phyloP scores from a whole-genome alignment of 2,113 vertebrate genomes.

The Varanus salvator region DNA sequence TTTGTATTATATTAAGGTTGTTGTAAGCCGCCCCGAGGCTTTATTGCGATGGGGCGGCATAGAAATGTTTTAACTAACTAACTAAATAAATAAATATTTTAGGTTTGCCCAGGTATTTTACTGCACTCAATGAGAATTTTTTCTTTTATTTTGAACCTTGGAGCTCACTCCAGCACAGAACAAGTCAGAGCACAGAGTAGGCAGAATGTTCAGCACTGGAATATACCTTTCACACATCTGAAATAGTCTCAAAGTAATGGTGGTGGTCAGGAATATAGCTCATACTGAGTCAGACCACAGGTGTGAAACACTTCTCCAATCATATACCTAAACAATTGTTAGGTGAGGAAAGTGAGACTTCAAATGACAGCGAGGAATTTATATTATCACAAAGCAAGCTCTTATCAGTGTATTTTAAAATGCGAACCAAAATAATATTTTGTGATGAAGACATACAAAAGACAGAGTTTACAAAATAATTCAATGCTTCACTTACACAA shows the following conservation, averaged over 20 bases:
- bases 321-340: background rate
- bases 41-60: too few species aligned
- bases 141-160: background rate
- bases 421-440: background rate
- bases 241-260: background rate
- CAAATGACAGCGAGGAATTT: background rate
- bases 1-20: too few species aligned
- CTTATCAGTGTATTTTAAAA: background rate
- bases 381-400: background rate
- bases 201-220: background rate
- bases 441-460: constrained; percentile 15
- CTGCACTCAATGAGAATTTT: background rate
- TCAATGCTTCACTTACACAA: constrained; percentile 30
- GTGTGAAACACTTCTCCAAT: background rate
- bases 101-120: background rate
- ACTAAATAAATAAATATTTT: too few species aligned
- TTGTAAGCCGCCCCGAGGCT: too few species aligned
- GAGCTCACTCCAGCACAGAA: background rate
- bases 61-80: too few species aligned
- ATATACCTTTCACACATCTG: background rate
- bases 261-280: background rate
- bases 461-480: constrained; percentile 30
- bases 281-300: background rate
- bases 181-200: background rate
- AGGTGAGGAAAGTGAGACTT: background rate